Percentiles rank a stretch among this genome's conserved stretches.
These are phyloP conservation scores for Verasper variegatus DNA, from an alignment of 2,113 vertebrate genomes.

Conservation along the genomic window DNA sequence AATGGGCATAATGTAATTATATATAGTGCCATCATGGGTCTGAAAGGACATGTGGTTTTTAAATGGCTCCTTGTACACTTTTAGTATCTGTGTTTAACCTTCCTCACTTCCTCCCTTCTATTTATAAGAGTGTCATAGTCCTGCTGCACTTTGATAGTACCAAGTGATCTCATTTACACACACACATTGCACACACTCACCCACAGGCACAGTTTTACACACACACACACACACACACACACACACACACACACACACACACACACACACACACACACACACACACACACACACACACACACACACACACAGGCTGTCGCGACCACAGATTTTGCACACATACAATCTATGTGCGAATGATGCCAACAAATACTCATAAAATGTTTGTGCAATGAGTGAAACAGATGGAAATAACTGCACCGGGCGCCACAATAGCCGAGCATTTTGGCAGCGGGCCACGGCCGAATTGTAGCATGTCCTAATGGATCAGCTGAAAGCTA, in stretches of 20 bases:
- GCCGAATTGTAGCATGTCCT: slow-evolving; percentile 67
- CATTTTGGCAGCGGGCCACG: slow-evolving; percentile 53
- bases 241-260: slow-evolving; percentile 30
- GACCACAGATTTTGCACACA: slow-evolving; percentile 52
- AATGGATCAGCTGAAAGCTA: slow-evolving; percentile 75
- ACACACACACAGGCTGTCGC: slow-evolving; percentile 28
- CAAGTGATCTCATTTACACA: slow-evolving; percentile 81
- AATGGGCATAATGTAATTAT: slow-evolving; percentile 6
- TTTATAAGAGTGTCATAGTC: slow-evolving; percentile 81
- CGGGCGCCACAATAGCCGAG: slow-evolving; percentile 57
- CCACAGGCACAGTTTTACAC: slow-evolving; percentile 60
- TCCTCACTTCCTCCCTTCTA: slow-evolving; percentile 79
- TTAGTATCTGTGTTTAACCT: slow-evolving; percentile 73
- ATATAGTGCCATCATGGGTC: slow-evolving; percentile 6
- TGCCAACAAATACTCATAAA: slow-evolving; percentile 64
- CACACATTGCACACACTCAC: slow-evolving; percentile 40
- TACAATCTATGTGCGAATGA: slow-evolving; percentile 41
- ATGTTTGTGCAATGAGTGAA: slow-evolving; percentile 67
- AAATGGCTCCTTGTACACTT: slow-evolving; percentile 58
- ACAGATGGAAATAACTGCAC: slow-evolving; percentile 57
- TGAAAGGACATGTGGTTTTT: slow-evolving; percentile 42
- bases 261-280: slow-evolving; percentile 70
- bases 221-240: slow-evolving; percentile 56
- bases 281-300: slow-evolving; percentile 61
- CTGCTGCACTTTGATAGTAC: slow-evolving; percentile 79